These are phyloP conservation scores for Xiphophorus maculatus DNA, from an alignment of 2,113 vertebrate species.

Conservation along the genomic window DNA sequence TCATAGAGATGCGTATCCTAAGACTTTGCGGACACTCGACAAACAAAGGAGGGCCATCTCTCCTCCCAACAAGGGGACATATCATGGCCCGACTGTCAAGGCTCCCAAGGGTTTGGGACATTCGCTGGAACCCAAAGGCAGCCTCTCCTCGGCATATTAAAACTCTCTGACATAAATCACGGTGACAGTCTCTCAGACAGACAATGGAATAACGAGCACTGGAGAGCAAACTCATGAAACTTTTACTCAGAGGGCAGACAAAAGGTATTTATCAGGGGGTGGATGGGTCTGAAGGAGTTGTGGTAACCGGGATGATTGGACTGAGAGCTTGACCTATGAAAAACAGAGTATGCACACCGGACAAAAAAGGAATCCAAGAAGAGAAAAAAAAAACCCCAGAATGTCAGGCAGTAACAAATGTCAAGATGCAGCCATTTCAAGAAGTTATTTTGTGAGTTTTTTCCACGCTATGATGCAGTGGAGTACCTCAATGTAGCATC, in stretches of 20 bases:
- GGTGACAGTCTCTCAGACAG: slow-evolving; percentile 64
- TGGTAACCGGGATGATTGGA: slow-evolving; percentile 50
- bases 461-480: background rate
- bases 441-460: background rate
- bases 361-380: slow-evolving; percentile 19
- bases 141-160: slow-evolving; percentile 64
- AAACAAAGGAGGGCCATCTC: slow-evolving; percentile 58
- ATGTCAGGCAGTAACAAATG: slow-evolving; percentile 37
- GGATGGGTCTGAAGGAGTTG: slow-evolving; percentile 38
- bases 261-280: slow-evolving; percentile 28
- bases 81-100: slow-evolving; percentile 49
- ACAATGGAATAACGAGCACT: slow-evolving; percentile 62
- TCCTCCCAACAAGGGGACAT: slow-evolving; percentile 46
- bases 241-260: slow-evolving; percentile 44
- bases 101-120: slow-evolving; percentile 58
- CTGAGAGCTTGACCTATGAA: slow-evolving; percentile 55
- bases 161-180: slow-evolving; percentile 69
- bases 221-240: slow-evolving; percentile 59
- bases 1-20: slow-evolving; percentile 43
- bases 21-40: slow-evolving; percentile 43
- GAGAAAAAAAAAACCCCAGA: too few relatives aligned
- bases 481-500: slow-evolving; percentile 28
- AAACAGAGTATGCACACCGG: slow-evolving; percentile 23
- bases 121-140: slow-evolving; percentile 52
- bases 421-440: slow-evolving; percentile 27